Base-by-base conservation (phyloP, 2,888 invertebrate genomes). In the Phania funesta region DNA sequence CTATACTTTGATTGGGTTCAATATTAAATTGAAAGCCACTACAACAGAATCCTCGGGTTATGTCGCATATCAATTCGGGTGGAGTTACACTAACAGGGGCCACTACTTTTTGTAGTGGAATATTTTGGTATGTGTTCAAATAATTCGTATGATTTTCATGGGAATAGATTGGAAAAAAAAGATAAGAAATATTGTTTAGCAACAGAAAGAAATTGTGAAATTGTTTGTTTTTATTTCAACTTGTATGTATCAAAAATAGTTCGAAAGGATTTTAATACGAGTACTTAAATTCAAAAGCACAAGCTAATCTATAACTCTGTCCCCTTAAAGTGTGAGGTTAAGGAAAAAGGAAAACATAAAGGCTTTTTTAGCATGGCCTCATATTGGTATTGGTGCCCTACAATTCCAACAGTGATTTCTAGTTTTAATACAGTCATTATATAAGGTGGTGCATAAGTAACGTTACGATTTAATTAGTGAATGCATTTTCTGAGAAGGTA, bases 1-100 rank as follows among this genome's bases (percentile, higher is more conserved):
- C 86, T 84, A 89, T 87, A 80, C 87, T 89, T 85, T 86, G 87
- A 86, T 89, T 89, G 74, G 88, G 87, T 80, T 85, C 85, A 83
- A 89, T 86, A 85, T 87, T 84, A 83, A 89, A 86, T 75, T 85
- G 87, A 86, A 86, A 88, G 85, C 87, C 89, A 83, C 82, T 86
- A 87, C 89, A 87, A 87, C 88, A 88, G 85, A 87, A 86, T 86
- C 87, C 88, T 86, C 86, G 85, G 84, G 16, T 26, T 71, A 67
- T 54, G 84, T 87, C 87, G 83, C 87, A 88, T 85, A 86, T 86
- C 46, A 68, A 50, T 85, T 86, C 86, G 79, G 87, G 85, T 84
- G 87, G 86, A 52, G 86, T 85, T 84, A 85, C 86, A 76, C 85
- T 86, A 86, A 87, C 56, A 9, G 62, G 67, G 77, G 52, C 48